phyloP scores from a whole-genome alignment of 2,888 invertebrate genomes.

The Xylota segnis region DNA sequence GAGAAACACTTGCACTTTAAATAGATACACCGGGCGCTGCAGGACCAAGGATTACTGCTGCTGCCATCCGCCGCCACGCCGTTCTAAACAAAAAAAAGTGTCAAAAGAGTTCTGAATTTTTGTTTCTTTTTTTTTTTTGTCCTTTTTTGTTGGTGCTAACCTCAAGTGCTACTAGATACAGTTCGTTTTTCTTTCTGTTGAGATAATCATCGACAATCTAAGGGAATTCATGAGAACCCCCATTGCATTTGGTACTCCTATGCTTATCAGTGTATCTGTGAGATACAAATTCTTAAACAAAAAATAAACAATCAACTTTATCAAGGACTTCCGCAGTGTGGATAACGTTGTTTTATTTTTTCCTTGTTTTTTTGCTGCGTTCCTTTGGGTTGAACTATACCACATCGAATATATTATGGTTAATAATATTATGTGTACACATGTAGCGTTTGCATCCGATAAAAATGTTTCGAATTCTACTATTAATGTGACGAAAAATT shows the following conservation, averaged over 20 bases:
- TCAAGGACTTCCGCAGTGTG: slow-evolving; percentile 43
- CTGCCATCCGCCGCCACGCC: slow-evolving; percentile 13
- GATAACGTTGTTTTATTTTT: neutral
- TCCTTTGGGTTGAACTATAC: neutral
- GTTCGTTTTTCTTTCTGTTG: neutral
- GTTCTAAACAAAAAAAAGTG: slow-evolving; percentile 14
- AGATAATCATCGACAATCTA: neutral
- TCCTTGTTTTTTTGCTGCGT: too few relatives aligned
- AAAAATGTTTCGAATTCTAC: slow-evolving; percentile 68
- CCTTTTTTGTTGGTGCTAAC: slow-evolving; percentile 13
- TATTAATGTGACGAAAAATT: slow-evolving; percentile 69
- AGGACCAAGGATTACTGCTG: slow-evolving; percentile 59
- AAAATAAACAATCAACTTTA: neutral
- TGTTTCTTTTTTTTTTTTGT: neutral
- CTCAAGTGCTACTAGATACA: slow-evolving; percentile 18
- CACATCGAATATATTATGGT: slow-evolving; percentile 64
- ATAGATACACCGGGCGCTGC: slow-evolving; percentile 37
- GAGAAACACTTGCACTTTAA: slow-evolving; percentile 36
- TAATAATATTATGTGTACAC: slow-evolving; percentile 65
- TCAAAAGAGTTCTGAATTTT: neutral
- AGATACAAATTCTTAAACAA: slow-evolving; percentile 27
- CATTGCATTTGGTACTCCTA: slow-evolving; percentile 21
- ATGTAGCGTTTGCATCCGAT: slow-evolving; percentile 46
- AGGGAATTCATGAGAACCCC: slow-evolving; percentile 49
- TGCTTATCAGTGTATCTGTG: slow-evolving; percentile 31